Percentiles rank a stretch among this genome's conserved stretches.
Conservation (phyloP, 2,113 vertebrate genomes). For the Stegastes partitus region DNA sequence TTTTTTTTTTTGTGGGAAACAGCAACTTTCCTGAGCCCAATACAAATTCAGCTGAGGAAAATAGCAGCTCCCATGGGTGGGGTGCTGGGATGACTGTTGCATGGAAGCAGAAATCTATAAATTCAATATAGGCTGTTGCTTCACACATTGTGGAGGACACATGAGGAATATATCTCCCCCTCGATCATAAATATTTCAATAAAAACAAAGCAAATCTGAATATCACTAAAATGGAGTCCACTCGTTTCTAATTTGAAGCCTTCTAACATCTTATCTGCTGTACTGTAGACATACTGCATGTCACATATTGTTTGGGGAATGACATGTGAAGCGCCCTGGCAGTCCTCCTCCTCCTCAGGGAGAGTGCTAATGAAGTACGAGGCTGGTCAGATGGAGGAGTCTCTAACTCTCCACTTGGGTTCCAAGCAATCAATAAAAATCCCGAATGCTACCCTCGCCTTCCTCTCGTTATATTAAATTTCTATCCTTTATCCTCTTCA, state of each 20-base stretch:
- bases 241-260: conserved; percentile 7
- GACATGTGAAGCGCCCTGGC: conserved; percentile 50
- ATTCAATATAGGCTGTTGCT: conserved; percentile 9
- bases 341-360: conserved; percentile 53
- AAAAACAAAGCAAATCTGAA: conserved; percentile 4
- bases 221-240: conserved; percentile 1
- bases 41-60: conserved; percentile 49
- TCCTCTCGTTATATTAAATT: conserved; percentile 33
- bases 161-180: background rate
- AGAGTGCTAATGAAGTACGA: conserved; percentile 76
- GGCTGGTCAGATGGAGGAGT: conserved; percentile 67
- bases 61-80: conserved; percentile 12
- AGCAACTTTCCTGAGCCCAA: conserved; percentile 16
- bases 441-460: conserved; percentile 45
- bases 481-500: conserved; percentile 25
- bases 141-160: conserved; percentile 1
- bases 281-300: conserved; percentile 27
- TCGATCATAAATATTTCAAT: background rate
- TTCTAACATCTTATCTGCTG: conserved; percentile 18
- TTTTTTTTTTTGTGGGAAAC: conserved; percentile 4
- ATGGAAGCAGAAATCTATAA: conserved; percentile 21
- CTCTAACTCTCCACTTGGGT: conserved; percentile 59
- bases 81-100: conserved; percentile 1
- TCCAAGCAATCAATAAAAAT: conserved; percentile 75
- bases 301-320: conserved; percentile 54